Evolutionary conservation across 2,888 invertebrate species (phyloP).

Genomic region (Ferrisia virgata): DNA sequence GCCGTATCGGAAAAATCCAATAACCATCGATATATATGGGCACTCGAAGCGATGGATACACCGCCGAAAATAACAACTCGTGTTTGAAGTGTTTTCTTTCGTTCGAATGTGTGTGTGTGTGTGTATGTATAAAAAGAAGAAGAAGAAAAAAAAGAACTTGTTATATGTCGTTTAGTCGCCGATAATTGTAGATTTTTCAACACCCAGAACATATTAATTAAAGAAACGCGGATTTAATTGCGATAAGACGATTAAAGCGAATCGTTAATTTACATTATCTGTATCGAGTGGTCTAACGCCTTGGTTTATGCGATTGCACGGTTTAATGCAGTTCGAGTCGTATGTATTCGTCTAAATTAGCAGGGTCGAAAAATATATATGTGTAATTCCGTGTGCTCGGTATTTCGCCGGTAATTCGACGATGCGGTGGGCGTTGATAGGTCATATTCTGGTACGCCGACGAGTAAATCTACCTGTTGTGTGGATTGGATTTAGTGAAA

Average conservation of each 20-base stretch:
- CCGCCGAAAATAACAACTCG: background rate
- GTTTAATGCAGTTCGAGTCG: background rate
- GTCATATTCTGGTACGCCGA: background rate
- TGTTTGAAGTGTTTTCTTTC: background rate
- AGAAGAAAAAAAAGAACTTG: background rate
- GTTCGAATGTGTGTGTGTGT: background rate
- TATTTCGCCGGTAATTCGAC: background rate
- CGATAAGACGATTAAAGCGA: conserved; percentile 16
- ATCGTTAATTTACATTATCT: conserved; percentile 23
- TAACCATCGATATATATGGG: no score
- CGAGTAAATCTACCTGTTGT: conserved; percentile 14
- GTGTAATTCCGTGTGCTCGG: background rate
- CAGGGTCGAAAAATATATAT: background rate
- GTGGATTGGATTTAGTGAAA: background rate
- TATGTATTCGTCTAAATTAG: background rate
- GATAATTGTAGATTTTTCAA: background rate
- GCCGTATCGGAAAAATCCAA: background rate
- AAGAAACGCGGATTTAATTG: background rate
- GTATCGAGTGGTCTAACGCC: background rate
- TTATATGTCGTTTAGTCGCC: background rate
- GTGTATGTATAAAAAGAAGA: background rate
- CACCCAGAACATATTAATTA: background rate
- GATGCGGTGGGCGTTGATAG: background rate
- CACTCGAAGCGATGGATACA: background rate
- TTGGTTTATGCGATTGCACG: conserved; percentile 5